Conservation (phyloP, 2,113 vertebrate genomes). For the Gobius niger region DNA sequence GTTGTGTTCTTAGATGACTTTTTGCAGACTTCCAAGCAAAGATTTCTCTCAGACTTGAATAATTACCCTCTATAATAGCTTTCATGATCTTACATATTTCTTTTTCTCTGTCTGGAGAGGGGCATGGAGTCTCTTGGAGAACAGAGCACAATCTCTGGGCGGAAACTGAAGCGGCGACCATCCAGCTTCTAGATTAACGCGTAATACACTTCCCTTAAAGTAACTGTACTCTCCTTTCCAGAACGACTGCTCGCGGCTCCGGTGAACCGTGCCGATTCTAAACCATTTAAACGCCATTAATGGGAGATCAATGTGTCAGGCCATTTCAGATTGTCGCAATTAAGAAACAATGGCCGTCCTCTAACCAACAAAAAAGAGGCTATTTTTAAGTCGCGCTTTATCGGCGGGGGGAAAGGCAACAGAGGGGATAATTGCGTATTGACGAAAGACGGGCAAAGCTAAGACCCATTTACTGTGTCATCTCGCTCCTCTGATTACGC, state of each 20-base stretch:
- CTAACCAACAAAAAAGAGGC: slow-evolving; percentile 31
- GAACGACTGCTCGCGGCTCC: slow-evolving; percentile 7
- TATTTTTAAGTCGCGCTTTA: slow-evolving; percentile 61
- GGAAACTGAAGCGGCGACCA: no score
- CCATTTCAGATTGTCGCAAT: slow-evolving; percentile 69
- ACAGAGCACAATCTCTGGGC: no score
- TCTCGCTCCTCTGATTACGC: slow-evolving; percentile 72
- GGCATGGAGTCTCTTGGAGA: no score
- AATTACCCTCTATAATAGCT: no score
- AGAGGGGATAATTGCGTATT: slow-evolving; percentile 77
- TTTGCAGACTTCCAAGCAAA: no score
- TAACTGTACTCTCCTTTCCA: no score
- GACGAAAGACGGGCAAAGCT: slow-evolving; percentile 69
- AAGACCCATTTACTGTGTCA: slow-evolving; percentile 71
- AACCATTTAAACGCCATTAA: slow-evolving; percentile 44
- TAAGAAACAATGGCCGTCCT: slow-evolving; percentile 63
- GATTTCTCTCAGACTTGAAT: no score
- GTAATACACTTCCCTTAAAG: no score
- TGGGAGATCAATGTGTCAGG: slow-evolving; percentile 65
- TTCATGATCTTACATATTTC: no score
- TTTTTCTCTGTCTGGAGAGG: no score
- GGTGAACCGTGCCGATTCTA: not conserved
- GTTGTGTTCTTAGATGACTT: no score
- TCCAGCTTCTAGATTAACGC: no score
- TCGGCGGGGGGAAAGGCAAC: slow-evolving; percentile 51